phyloP scores from a whole-genome alignment of 2,888 invertebrate species.

The Epinotia brunnichana region DNA sequence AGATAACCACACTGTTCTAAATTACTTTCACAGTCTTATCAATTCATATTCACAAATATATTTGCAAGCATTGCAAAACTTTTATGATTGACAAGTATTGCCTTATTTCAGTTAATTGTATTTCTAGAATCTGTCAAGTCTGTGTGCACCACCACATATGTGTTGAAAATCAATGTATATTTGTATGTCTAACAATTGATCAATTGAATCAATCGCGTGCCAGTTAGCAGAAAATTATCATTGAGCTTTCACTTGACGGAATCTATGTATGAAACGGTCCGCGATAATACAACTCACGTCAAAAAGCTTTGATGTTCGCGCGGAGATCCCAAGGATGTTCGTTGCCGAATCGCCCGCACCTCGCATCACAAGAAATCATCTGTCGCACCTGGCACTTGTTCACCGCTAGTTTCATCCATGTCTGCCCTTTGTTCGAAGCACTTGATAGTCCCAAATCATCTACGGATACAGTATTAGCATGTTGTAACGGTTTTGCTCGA shows the following conservation, averaged over 20 bases:
- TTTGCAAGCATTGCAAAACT: not conserved
- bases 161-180: not conserved
- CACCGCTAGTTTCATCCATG: slow-evolving; percentile 9
- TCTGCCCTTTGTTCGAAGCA: slow-evolving; percentile 7
- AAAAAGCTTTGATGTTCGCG: not conserved
- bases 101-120: slow-evolving; percentile 14
- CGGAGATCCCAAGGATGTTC: slow-evolving; percentile 1
- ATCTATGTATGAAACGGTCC: not conserved
- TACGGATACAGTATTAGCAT: slow-evolving; percentile 21
- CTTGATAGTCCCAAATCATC: not conserved
- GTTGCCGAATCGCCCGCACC: not conserved
- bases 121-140: slow-evolving; percentile 16
- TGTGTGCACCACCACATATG: too few relatives aligned
- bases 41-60: not conserved
- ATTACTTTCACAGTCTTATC: not conserved
- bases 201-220: not conserved
- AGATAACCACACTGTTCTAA: not conserved
- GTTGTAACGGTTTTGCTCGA: slow-evolving; percentile 9
- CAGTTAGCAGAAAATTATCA: not conserved
- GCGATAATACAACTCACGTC: not conserved
- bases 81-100: not conserved
- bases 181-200: too few relatives aligned
- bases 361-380: slow-evolving; percentile 15
- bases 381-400: slow-evolving; percentile 29
- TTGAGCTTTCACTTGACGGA: slow-evolving; percentile 1